Percentiles rank a stretch among this genome's conserved stretches.
These are phyloP conservation scores for Psittacula derbiana DNA, from an alignment of 2,797 vertebrate species.

Conservation along the genomic window DNA sequence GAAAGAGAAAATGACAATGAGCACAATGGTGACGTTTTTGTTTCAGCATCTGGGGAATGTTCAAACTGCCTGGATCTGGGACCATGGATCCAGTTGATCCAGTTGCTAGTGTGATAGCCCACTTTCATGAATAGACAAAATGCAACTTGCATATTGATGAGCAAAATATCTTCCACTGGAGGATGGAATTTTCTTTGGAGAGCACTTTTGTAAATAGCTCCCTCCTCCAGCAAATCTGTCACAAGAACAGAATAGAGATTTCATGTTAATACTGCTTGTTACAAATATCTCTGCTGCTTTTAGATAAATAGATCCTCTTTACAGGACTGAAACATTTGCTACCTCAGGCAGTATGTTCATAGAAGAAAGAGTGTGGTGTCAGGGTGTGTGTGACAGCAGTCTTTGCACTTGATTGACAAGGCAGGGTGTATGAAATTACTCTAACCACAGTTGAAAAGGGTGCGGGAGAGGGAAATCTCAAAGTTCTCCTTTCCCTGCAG, in stretches of 20 bases:
- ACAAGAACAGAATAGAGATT: neutral
- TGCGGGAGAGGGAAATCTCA: neutral
- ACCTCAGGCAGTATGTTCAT: neutral
- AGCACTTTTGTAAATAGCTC: neutral
- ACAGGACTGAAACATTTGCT: neutral
- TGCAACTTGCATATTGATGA: neutral
- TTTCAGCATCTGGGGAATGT: neutral
- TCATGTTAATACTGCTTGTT: neutral
- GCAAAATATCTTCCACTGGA: neutral
- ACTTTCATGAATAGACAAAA: neutral
- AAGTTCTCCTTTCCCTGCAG: neutral
- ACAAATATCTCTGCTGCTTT: neutral
- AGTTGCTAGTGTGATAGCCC: neutral
- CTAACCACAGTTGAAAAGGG: neutral
- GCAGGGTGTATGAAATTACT: neutral
- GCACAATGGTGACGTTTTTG: neutral
- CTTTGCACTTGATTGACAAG: neutral
- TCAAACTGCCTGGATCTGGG: neutral
- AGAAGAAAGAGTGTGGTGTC: neutral
- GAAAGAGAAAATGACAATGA: neutral
- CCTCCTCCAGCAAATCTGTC: constrained; percentile 34
- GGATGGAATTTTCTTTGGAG: neutral
- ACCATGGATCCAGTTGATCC: neutral
- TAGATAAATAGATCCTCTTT: neutral
- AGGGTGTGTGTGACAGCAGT: neutral